phyloP scores from a whole-genome alignment of 1,140 invertebrate species.

The Chironomus striatipennis region DNA sequence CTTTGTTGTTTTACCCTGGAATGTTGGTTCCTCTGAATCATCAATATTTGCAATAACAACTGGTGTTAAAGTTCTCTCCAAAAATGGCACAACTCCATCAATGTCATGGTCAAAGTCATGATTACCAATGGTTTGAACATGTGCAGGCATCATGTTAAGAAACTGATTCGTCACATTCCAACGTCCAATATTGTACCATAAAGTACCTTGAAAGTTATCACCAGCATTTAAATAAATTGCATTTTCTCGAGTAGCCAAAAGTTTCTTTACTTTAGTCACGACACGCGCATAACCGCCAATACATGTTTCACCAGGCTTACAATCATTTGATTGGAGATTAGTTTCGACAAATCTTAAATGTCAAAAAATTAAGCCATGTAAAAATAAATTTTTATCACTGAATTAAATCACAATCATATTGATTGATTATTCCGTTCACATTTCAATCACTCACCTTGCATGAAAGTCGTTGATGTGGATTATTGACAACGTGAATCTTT shows the following conservation, averaged over 20 bases:
- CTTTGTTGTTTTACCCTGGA: slow-evolving; percentile 52
- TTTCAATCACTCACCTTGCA: slow-evolving; percentile 49
- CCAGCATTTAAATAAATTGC: slow-evolving; percentile 70
- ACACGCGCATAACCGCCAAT: slow-evolving; percentile 69
- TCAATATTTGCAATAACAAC: slow-evolving; percentile 72
- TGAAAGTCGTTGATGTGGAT: slow-evolving; percentile 78
- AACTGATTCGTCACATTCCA: slow-evolving; percentile 70
- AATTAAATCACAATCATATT: not conserved
- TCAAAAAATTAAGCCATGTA: not conserved
- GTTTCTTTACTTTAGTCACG: slow-evolving; percentile 46
- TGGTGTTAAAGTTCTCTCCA: slow-evolving; percentile 49
- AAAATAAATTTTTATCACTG: not conserved
- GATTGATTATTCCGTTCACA: too few relatives aligned
- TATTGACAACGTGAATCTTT: slow-evolving; percentile 55
- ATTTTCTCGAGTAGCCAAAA: slow-evolving; percentile 47
- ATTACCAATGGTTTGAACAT: slow-evolving; percentile 69
- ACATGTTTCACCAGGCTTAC: slow-evolving; percentile 44
- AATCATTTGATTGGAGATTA: slow-evolving; percentile 49
- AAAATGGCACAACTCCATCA: slow-evolving; percentile 57
- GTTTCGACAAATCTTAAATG: slow-evolving; percentile 59
- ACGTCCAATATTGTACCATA: slow-evolving; percentile 70
- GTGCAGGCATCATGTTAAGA: slow-evolving; percentile 65
- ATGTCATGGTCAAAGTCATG: slow-evolving; percentile 82
- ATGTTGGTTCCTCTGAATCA: slow-evolving; percentile 53
- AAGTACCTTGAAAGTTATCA: slow-evolving; percentile 77